A percentile compares a stretch with the other conserved stretches of the same genome.
These are phyloP conservation scores for Diceros bicornis DNA, from an alignment of 2,797 vertebrate genomes.

Conservation along the genomic window DNA sequence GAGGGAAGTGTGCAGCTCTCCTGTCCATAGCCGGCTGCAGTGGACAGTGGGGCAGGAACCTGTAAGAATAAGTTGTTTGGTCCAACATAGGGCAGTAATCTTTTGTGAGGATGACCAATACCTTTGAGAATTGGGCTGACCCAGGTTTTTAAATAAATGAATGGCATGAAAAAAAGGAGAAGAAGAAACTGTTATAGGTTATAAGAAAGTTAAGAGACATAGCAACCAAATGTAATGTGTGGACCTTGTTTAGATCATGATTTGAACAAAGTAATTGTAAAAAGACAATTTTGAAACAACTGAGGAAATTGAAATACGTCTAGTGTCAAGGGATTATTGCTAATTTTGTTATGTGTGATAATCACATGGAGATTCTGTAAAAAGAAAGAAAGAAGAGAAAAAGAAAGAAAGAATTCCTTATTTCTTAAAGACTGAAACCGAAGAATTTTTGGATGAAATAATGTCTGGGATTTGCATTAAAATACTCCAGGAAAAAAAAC, in stretches of 20 bases:
- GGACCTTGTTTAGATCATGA: not conserved
- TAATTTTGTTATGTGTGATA: not conserved
- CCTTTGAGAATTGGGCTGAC: not conserved
- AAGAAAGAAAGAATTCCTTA: not conserved
- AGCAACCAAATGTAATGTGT: not conserved
- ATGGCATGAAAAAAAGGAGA: not conserved
- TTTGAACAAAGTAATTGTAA: not conserved
- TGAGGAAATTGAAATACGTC: not conserved
- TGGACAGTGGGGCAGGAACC: not conserved
- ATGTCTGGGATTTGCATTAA: not conserved
- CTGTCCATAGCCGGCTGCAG: no score
- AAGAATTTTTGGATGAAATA: not conserved
- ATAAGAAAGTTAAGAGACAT: not conserved
- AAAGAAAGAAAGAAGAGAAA: not conserved
- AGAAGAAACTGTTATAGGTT: not conserved
- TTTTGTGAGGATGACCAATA: not conserved
- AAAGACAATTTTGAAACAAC: not conserved
- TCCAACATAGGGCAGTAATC: not conserved
- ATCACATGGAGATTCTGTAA: not conserved
- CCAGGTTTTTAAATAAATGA: constrained; percentile 9
- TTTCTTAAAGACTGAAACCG: not conserved
- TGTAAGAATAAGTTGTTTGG: not conserved
- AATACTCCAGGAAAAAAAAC: not conserved
- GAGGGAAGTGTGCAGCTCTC: not conserved
- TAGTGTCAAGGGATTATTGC: not conserved